Base-by-base conservation (phyloP, 1,140 invertebrate species). In the Antheraea mylitta region DNA sequence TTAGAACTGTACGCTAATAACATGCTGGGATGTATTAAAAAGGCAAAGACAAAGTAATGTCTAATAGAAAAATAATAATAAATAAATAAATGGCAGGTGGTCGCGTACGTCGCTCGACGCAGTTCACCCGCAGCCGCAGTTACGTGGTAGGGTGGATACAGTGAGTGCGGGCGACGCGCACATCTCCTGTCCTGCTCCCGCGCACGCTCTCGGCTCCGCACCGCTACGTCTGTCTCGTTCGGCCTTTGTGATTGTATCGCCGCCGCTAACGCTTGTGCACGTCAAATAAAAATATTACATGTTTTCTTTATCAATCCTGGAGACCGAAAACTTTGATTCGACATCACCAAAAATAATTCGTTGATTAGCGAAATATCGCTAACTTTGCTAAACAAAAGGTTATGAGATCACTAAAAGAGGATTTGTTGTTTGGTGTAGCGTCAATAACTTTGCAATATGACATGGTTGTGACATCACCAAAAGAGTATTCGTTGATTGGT, bases 101-200 rank as follows among this genome's bases (percentile, higher is more conserved):
- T 67, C 83, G 89, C 67, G 65, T 89, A 67, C 86, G 86, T 61
- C 89, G 89, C 76, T 62, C 89, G 74, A 87, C 76, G 63, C 84
- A 81, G 79, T 89, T 86, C 89, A 87, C 86, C 1, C 89, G 89
- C 80, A 91, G 89, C 82, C 86, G 82, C 72, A 90, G 86, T 79
- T 91, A 90, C 83, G 87, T 89, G 62, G 89, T 90, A 74, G 87
- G 89, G 73, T 91, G 87, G 87, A 89, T 91, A 79, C 85, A 79
- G 58, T 89, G 78, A 87, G 60, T 36, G 18, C 19, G 19, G 11
- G 19, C 22, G 22, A n/a, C n/a, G n/a, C n/a, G n/a, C n/a, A n/a
- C n/a, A n/a, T 30, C 1, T 30, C 22, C 22, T 30, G 22, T 30
- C 42, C 58, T 64, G 58, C 38, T 69, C 48, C 59, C 38, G 18